Percentiles rank a stretch among this genome's conserved stretches.
Conservation (phyloP, 2,797 vertebrate species). For the Myotis myotis region DNA sequence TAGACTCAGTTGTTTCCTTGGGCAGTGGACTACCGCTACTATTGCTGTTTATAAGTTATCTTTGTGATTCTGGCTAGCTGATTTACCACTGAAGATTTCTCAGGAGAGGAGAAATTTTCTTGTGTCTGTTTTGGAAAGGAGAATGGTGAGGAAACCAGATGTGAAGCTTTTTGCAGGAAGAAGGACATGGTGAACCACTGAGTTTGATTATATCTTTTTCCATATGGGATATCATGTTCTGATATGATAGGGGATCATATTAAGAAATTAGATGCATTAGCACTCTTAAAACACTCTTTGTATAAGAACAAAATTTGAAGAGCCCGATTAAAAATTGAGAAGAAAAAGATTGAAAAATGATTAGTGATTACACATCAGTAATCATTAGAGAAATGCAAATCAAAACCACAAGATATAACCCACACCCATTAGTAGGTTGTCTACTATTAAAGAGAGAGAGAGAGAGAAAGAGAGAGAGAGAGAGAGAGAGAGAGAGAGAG, state of each 20-base stretch:
- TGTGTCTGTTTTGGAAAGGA: constrained; percentile 3
- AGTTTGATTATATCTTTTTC: constrained; percentile 9
- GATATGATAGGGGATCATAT: background rate
- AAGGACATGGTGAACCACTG: background rate
- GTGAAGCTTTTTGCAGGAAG: background rate
- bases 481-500: no score
- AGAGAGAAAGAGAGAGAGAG: no score
- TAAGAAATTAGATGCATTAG: constrained; percentile 11
- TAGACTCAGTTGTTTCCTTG: background rate
- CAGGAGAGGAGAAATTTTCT: background rate
- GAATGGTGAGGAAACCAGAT: background rate
- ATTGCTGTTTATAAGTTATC: background rate
- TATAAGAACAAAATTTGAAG: background rate
- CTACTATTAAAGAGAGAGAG: background rate
- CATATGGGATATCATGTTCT: background rate
- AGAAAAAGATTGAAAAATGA: background rate
- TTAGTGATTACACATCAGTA: background rate
- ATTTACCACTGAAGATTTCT: background rate
- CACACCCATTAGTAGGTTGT: background rate
- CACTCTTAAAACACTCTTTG: background rate
- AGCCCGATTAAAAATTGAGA: background rate
- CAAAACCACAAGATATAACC: background rate
- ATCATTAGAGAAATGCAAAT: background rate
- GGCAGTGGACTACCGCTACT: background rate
- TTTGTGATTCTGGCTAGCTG: background rate